Conservation (phyloP, 2,113 vertebrate species). For the Tychaedon coryphoeus region DNA sequence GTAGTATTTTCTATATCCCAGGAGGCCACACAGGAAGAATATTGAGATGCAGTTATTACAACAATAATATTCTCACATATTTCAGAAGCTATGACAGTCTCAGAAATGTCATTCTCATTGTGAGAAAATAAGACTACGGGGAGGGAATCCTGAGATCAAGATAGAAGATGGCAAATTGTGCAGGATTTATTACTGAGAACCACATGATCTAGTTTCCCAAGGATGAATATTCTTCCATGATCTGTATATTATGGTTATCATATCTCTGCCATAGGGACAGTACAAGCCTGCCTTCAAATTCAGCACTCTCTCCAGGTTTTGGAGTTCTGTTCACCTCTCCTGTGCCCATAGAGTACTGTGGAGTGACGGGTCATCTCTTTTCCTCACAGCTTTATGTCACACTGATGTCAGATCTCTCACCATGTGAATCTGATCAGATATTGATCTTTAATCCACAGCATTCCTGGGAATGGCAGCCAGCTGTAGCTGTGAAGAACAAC, state of each 20-base stretch:
- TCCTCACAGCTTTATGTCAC: not conserved
- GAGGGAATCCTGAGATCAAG: not conserved
- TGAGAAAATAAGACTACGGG: not conserved
- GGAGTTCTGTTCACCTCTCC: not conserved
- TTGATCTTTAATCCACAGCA: slow-evolving; percentile 37
- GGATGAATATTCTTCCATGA: not conserved
- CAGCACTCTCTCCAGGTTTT: not conserved
- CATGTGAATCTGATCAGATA: slow-evolving; percentile 40
- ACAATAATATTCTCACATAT: not conserved
- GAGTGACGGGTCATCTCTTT: not conserved
- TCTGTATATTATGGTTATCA: not conserved
- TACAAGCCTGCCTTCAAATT: not conserved
- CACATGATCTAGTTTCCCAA: not conserved
- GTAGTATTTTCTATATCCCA: not conserved
- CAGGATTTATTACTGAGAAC: not conserved
- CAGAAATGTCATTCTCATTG: not conserved
- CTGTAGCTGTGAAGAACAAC: slow-evolving; percentile 72
- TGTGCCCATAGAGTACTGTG: not conserved
- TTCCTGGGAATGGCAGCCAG: slow-evolving; percentile 69
- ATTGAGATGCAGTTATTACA: slow-evolving; percentile 16
- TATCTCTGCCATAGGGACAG: not conserved
- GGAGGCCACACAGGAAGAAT: not conserved
- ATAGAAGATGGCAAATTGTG: not conserved
- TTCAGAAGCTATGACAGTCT: not conserved
- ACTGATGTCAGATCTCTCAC: not conserved